Evolutionary conservation across 2,797 vertebrate species (phyloP).

Genomic region (Centropyge bicolor): DNA sequence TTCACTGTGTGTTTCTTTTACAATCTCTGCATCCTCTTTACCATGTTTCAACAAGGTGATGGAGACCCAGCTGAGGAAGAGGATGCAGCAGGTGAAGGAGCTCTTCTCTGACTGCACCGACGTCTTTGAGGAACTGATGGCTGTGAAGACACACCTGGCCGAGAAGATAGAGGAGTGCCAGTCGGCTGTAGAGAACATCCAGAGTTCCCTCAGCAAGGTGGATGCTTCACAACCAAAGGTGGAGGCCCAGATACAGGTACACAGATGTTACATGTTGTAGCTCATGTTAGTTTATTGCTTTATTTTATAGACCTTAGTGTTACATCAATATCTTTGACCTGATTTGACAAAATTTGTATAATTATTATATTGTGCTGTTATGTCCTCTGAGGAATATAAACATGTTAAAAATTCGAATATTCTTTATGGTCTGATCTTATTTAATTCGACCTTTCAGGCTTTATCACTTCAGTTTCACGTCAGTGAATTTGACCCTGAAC

Average conservation of each 20-base stretch:
- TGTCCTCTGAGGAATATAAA: no score
- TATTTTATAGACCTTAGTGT: not conserved
- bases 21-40: not conserved
- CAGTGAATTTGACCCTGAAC: no score
- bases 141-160: constrained; percentile 80
- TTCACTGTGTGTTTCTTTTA: no score
- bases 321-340: no score
- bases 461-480: not conserved
- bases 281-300: not conserved
- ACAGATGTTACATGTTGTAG: not conserved
- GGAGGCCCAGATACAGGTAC: constrained; percentile 76
- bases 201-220: constrained; percentile 64
- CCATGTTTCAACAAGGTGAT: constrained; percentile 73
- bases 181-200: constrained; percentile 73
- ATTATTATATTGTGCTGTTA: no score
- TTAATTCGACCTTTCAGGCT: not conserved
- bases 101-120: constrained; percentile 83
- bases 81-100: constrained; percentile 86
- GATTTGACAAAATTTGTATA: no score
- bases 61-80: constrained; percentile 85
- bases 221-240: constrained; percentile 58
- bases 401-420: no score
- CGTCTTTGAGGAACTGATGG: constrained; percentile 83
- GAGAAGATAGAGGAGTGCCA: constrained; percentile 79
- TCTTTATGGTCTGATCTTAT: no score